These are phyloP conservation scores for Drosophila kanekoi DNA, from an alignment of 2,888 invertebrate species.

Conservation along the genomic window DNA sequence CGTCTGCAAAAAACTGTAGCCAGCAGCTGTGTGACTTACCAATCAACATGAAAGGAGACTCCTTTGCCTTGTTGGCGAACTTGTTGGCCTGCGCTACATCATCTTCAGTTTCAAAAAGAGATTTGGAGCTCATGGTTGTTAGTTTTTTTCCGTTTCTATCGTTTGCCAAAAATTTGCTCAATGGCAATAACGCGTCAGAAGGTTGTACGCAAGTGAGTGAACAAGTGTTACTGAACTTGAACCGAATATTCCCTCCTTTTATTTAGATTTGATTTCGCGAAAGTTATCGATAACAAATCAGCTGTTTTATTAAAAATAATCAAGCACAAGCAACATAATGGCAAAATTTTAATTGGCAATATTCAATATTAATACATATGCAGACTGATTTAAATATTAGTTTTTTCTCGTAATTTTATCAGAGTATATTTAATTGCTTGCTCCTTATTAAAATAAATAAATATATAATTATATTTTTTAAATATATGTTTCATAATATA, in stretches of 20 bases:
- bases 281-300: conserved; percentile 29
- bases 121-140: conserved; percentile 69
- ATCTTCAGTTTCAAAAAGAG: conserved; percentile 77
- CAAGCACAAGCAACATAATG: no score
- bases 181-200: not conserved
- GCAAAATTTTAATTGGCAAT: conserved; percentile 1
- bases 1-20: not conserved
- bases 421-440: not conserved
- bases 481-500: no score
- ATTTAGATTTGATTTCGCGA: conserved; percentile 2
- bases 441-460: no score
- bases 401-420: not conserved
- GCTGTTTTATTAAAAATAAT: conserved; percentile 5
- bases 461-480: no score
- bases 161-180: conserved; percentile 9
- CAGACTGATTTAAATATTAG: not conserved
- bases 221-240: conserved; percentile 30
- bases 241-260: not conserved
- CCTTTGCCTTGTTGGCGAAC: conserved; percentile 89
- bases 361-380: not conserved
- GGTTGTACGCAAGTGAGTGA: conserved; percentile 19
- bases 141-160: conserved; percentile 5
- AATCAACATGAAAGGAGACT: conserved; percentile 90
- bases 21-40: conserved; percentile 86
- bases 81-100: conserved; percentile 83